phyloP scores from a whole-genome alignment of 2,113 vertebrate species.

The Dasypus novemcinctus region DNA sequence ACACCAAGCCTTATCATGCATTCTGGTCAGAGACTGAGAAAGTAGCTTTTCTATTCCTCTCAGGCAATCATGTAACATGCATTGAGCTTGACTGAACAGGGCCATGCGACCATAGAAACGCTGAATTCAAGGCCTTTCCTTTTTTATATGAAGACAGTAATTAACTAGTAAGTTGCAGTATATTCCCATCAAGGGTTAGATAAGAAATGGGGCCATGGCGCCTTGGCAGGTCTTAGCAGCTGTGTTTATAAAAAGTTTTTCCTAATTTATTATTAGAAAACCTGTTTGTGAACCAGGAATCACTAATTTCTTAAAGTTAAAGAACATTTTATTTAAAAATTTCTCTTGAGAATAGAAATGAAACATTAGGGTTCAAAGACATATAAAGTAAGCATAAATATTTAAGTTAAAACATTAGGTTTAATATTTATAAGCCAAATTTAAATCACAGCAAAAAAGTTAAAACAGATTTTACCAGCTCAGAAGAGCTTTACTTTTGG shows the following conservation, averaged over 20 bases:
- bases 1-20: conserved; percentile 87
- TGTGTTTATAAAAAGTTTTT: conserved; percentile 52
- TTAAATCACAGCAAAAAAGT: not conserved
- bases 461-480: not conserved
- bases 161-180: conserved; percentile 68
- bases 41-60: conserved; percentile 84
- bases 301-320: conserved; percentile 3
- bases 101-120: conserved; percentile 66
- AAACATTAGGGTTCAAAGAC: not conserved
- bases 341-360: not conserved
- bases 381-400: not conserved
- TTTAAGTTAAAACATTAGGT: not conserved
- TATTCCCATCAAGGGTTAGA: conserved; percentile 77
- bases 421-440: conserved; percentile 11
- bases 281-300: conserved; percentile 27
- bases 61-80: conserved; percentile 82
- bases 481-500: not conserved
- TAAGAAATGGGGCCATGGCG: conserved; percentile 69
- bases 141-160: conserved; percentile 71
- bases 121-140: conserved; percentile 75
- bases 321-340: not conserved
- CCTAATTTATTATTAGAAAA: conserved; percentile 23
- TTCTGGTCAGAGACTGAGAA: conserved; percentile 88
- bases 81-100: conserved; percentile 80
- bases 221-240: conserved; percentile 57